phyloP scores from a whole-genome alignment of 1,140 invertebrate species.

The Drosophila sechellia region DNA sequence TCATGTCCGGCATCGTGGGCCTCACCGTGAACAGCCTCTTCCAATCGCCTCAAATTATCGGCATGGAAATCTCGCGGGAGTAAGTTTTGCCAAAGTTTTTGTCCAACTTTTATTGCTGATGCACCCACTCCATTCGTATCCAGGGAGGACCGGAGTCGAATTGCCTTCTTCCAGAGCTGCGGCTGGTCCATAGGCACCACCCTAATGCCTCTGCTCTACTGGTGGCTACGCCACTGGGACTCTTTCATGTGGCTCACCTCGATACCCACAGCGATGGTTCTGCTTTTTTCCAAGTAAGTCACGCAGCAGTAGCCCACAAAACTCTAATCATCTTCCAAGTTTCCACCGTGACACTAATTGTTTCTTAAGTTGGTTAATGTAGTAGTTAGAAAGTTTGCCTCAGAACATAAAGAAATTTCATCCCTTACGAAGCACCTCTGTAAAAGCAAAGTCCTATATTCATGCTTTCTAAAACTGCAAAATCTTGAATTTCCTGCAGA shows the following conservation, averaged over 20 bases:
- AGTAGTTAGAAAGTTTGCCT: background rate
- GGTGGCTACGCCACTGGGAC: conserved; percentile 86
- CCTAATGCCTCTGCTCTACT: conserved; percentile 86
- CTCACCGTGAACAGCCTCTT: conserved; percentile 85
- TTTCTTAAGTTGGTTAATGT: conserved; percentile 1
- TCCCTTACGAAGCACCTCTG: background rate
- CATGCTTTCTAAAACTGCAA: background rate
- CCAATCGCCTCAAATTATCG: conserved; percentile 85
- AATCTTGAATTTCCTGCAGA: conserved; percentile 69
- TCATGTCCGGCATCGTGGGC: conserved; percentile 84
- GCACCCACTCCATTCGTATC: conserved; percentile 7
- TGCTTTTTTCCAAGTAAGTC: conserved; percentile 84
- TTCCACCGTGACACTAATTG: conserved; percentile 27
- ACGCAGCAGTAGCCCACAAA: conserved; percentile 34
- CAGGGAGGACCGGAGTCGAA: conserved; percentile 84
- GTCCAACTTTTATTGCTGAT: conserved; percentile 46
- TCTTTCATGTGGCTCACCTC: conserved; percentile 85
- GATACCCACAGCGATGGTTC: conserved; percentile 82
- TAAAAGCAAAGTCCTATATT: background rate
- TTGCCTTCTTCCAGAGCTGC: conserved; percentile 85
- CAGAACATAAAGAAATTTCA: background rate
- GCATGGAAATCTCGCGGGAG: conserved; percentile 85
- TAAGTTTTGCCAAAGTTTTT: conserved; percentile 68
- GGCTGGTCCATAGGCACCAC: conserved; percentile 86
- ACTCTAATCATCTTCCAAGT: conserved; percentile 35